These are phyloP conservation scores for Hemibagrus wyckioides DNA, from an alignment of 2,113 vertebrate genomes.

Conservation along the genomic window DNA sequence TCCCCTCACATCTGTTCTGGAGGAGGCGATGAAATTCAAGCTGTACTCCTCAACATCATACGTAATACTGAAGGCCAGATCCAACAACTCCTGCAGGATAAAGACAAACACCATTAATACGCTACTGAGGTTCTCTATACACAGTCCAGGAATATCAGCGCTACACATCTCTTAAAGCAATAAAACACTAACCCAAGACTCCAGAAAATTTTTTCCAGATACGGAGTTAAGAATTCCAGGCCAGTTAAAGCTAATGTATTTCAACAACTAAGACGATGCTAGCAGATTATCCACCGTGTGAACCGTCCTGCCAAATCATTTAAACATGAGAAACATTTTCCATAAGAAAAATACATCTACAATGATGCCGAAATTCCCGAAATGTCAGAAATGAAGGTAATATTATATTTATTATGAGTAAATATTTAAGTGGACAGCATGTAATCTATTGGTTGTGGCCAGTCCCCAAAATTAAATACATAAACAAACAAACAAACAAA, in stretches of 20 bases:
- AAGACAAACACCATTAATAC: not conserved
- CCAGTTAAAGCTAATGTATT: not conserved
- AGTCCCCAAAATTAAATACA: too few species aligned
- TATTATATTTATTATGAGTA: not conserved
- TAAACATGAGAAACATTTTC: not conserved
- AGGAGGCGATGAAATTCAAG: conserved; percentile 91
- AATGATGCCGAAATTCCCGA: too few species aligned
- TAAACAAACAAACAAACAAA: not conserved
- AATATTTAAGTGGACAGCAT: not conserved
- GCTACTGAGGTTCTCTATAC: not conserved
- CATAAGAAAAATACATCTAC: not conserved
- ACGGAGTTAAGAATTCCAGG: not conserved
- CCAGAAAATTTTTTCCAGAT: not conserved
- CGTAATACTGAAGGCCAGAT: conserved; percentile 90
- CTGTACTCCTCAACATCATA: conserved; percentile 85
- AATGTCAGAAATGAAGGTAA: too few species aligned
- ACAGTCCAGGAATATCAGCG: not conserved
- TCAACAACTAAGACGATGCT: not conserved
- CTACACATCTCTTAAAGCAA: not conserved
- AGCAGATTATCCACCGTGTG: not conserved
- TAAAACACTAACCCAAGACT: not conserved
- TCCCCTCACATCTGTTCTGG: conserved; percentile 88
- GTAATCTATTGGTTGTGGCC: too few species aligned
- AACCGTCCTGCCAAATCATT: not conserved
- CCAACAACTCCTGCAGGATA: conserved; percentile 82